Percentiles rank a stretch among this genome's conserved stretches.
These are phyloP conservation scores for Diachasmimorpha longicaudata DNA, from an alignment of 1,140 invertebrate species.

Conservation along the genomic window DNA sequence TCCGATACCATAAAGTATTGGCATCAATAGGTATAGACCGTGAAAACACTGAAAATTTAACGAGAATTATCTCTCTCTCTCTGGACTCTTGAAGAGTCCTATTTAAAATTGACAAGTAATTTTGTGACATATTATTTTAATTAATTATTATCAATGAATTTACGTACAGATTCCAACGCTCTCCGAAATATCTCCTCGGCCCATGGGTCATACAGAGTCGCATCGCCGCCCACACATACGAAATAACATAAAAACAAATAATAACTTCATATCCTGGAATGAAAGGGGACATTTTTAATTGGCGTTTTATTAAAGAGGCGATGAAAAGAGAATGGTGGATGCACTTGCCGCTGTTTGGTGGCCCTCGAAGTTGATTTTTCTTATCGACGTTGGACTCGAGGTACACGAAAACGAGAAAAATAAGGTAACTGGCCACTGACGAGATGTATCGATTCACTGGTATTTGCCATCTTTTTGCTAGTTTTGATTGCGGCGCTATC, in stretches of 20 bases:
- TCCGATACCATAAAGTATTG: too few relatives aligned
- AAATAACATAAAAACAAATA: constrained; percentile 58
- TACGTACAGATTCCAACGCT: constrained; percentile 62
- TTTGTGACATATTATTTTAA: too few relatives aligned
- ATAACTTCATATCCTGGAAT: constrained; percentile 55
- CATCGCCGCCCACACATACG: constrained; percentile 58
- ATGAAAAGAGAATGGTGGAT: constrained; percentile 33
- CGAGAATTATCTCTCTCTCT: too few relatives aligned
- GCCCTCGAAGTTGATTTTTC: constrained; percentile 60
- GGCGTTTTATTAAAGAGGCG: constrained; percentile 27
- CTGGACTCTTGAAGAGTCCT: too few relatives aligned
- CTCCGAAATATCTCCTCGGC: constrained; percentile 58
- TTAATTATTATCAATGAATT: too few relatives aligned
- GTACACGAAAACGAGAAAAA: constrained; percentile 70
- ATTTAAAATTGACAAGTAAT: too few relatives aligned
- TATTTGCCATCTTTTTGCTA: constrained; percentile 57
- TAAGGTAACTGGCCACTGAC: constrained; percentile 67
- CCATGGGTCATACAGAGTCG: constrained; percentile 64
- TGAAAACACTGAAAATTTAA: too few relatives aligned
- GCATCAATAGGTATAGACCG: too few relatives aligned
- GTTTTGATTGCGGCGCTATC: constrained; percentile 53
- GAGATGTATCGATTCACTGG: constrained; percentile 68
- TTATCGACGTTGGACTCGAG: constrained; percentile 66
- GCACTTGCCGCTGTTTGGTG: constrained; percentile 59
- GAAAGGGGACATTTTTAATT: constrained; percentile 47